A percentile compares a stretch with the other conserved stretches of the same genome.
phyloP scores from a whole-genome alignment of 2,113 vertebrate genomes.

The Artemisiospiza belli region DNA sequence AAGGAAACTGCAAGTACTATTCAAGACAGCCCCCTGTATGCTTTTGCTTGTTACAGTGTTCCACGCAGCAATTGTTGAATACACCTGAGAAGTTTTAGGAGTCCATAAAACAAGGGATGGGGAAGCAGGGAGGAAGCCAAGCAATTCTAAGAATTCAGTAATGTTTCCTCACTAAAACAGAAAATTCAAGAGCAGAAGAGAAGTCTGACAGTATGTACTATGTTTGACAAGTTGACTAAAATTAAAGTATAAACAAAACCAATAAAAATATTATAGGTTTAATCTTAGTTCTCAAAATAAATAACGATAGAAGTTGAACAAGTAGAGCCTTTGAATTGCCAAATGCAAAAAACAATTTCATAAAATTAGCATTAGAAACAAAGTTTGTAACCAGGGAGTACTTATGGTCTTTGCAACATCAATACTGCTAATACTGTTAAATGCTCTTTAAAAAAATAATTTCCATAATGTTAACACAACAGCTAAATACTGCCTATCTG shows the following conservation, averaged over 20 bases:
- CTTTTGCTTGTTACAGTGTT: neutral
- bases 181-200: neutral
- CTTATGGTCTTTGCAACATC: neutral
- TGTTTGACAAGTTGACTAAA: neutral
- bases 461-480: conserved; percentile 32
- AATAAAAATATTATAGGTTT: neutral
- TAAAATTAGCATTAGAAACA: conserved; percentile 1
- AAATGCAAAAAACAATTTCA: neutral
- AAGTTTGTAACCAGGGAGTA: neutral
- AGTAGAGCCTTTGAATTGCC: neutral
- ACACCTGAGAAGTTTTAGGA: neutral
- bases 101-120: neutral
- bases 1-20: neutral
- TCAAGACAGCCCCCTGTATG: neutral
- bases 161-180: neutral
- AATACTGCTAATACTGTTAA: neutral
- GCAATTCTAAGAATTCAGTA: neutral
- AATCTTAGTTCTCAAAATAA: neutral
- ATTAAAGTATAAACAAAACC: neutral
- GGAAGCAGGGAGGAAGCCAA: neutral
- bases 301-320: neutral
- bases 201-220: neutral
- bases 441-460: conserved; percentile 11
- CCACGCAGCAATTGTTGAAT: neutral
- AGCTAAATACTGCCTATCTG: neutral